Evolutionary conservation across 1,140 invertebrate genomes (phyloP).

Genomic region (Araneus ventricosus): DNA sequence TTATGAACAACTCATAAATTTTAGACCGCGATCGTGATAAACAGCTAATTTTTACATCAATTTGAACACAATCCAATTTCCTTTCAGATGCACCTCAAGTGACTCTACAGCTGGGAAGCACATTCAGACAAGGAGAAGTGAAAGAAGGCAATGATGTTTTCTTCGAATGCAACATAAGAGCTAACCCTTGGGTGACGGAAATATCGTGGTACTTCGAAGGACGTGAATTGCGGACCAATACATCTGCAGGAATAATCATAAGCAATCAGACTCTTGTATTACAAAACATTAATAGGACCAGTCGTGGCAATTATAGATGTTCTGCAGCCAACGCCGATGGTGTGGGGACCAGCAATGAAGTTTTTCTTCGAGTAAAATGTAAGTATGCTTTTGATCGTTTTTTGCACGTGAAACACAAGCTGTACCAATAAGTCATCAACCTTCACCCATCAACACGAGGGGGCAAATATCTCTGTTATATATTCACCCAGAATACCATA

Average conservation of each 20-base stretch:
- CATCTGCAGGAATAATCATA: conserved; percentile 87
- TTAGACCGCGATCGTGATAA: too few relatives aligned
- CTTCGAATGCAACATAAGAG: conserved; percentile 92
- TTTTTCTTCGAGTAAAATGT: conserved; percentile 85
- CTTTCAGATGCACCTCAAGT: conserved; percentile 90
- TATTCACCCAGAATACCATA: too few relatives aligned
- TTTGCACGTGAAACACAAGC: too few relatives aligned
- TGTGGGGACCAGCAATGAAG: conserved; percentile 91
- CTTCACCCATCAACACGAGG: too few relatives aligned
- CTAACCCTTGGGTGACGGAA: conserved; percentile 90
- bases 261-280: conserved; percentile 91
- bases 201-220: conserved; percentile 84
- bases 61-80: too few relatives aligned
- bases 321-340: conserved; percentile 93
- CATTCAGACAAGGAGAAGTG: conserved; percentile 90
- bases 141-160: conserved; percentile 90
- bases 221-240: conserved; percentile 86
- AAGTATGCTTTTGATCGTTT: conserved; percentile 13
- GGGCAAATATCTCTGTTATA: too few relatives aligned
- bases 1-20: too few relatives aligned
- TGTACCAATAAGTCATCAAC: too few relatives aligned
- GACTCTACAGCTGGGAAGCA: conserved; percentile 89
- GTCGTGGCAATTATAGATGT: conserved; percentile 88
- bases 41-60: too few relatives aligned
- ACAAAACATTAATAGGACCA: conserved; percentile 83